Percentiles rank a stretch among this genome's conserved stretches.
Evolutionary conservation across 2,113 vertebrate genomes (phyloP).

Genomic region (Chaenogobius annularis): DNA sequence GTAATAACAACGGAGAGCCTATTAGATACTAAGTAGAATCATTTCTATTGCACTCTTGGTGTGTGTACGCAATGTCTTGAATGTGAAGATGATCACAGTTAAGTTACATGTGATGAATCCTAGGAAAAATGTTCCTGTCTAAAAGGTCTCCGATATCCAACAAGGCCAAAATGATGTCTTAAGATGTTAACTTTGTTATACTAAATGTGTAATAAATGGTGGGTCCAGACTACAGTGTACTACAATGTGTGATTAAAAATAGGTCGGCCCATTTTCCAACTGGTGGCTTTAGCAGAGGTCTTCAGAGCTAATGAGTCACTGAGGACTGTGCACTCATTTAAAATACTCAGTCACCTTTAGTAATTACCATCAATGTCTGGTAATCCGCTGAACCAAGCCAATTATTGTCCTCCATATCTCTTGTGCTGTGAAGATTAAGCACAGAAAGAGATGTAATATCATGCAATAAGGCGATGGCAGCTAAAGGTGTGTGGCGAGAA

Average conservation of each 20-base stretch:
- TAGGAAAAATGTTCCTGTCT: neutral
- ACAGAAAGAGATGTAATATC: slow-evolving; percentile 35
- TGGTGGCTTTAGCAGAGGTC: slow-evolving; percentile 38
- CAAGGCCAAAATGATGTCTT: neutral
- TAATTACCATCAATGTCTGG: slow-evolving; percentile 44
- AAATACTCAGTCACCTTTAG: slow-evolving; percentile 51
- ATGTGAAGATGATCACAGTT: neutral
- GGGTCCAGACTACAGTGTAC: slow-evolving; percentile 11
- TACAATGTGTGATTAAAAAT: slow-evolving; percentile 32
- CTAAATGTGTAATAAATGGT: slow-evolving; percentile 12
- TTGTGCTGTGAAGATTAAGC: slow-evolving; percentile 20
- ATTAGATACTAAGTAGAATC: neutral
- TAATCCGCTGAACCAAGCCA: slow-evolving; percentile 25
- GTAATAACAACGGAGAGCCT: neutral
- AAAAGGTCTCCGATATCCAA: neutral
- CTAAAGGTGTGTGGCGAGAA: slow-evolving; percentile 58
- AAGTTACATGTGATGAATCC: neutral
- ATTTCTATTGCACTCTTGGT: too few relatives aligned
- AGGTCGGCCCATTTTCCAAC: slow-evolving; percentile 17
- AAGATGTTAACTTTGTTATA: neutral
- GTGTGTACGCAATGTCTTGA: too few relatives aligned
- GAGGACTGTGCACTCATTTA: slow-evolving; percentile 33
- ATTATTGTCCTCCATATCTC: slow-evolving; percentile 20
- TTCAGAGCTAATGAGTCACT: slow-evolving; percentile 44
- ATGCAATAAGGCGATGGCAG: slow-evolving; percentile 41